Evolutionary conservation across 2,113 vertebrate species (phyloP), one percentile per base, ranked within the genome.

Genomic region (Psophia crepitans): DNA sequence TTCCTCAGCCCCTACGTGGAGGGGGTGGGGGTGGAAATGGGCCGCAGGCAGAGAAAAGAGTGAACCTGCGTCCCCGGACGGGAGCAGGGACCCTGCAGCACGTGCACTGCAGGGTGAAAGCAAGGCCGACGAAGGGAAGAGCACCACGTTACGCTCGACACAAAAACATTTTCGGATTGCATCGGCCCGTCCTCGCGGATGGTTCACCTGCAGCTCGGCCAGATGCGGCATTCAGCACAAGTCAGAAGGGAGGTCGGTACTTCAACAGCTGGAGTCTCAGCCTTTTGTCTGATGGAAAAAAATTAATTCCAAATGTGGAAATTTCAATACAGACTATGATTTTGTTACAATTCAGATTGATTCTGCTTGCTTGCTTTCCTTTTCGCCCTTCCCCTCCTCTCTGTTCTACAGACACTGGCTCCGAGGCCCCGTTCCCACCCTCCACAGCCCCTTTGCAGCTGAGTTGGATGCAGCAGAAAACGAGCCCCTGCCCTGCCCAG

Each of bases 291-390:
- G 94, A 57, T 16, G 78, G 64, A 19, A 75, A 44, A 63, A 75
- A 91, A 94, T 94, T 57, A 70, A 4, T 93, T 84, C 95, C 97
- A 97, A 97, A 95, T 92, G 95, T 78, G 69, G 46, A 35, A 33
- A 60, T 95, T 86, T 93, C 90, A 95, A 71, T 92, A 2, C 90
- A 33, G 43, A 30, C 68, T 48, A 10, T 39, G 68, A 64, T 84
- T 92, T 60, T 78, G 43, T 51, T 74, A 46, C 80, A 70, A 43
- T 81, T 92, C 83, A 43, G 60, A 89, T 71, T 92, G 81, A 70
- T 96, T 90, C 60, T 48, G 24, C 58, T 61, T 33, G 18, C 26
- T 83, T 44, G 3, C 61, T 88, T 82, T 28, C 28, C 6, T n/a
- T 54, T 77, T 46, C 32, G n/a, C 46, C 56, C 37, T 66, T 75